Percentiles rank a stretch among this genome's conserved stretches.
phyloP scores from a whole-genome alignment of 2,888 invertebrate species.

The Drosophila crucigera region DNA sequence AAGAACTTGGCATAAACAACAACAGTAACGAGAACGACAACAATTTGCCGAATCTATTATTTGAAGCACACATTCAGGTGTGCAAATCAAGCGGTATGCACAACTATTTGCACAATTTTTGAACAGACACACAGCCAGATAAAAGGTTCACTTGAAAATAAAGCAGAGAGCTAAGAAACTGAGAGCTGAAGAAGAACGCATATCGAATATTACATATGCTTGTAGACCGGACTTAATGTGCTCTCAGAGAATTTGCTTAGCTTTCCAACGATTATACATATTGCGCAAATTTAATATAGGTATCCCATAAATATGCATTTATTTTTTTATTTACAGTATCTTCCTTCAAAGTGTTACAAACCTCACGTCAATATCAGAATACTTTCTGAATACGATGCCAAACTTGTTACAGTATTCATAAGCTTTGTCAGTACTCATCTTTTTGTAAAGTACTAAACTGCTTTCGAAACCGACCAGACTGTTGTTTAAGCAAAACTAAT shows the following conservation, averaged over 20 bases:
- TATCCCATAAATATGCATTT: too few species aligned
- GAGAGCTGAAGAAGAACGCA: too few species aligned
- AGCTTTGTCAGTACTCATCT: not conserved
- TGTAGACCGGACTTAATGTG: too few species aligned
- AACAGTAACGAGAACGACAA: constrained; percentile 13
- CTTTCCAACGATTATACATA: too few species aligned
- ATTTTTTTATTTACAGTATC: too few species aligned
- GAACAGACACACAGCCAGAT: not conserved
- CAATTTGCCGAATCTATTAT: not conserved
- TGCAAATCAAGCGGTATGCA: constrained; percentile 25
- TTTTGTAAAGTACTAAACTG: not conserved
- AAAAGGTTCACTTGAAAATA: too few species aligned
- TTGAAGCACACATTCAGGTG: constrained; percentile 3
- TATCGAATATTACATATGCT: too few species aligned
- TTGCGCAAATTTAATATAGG: too few species aligned
- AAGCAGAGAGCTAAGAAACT: too few species aligned
- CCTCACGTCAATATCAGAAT: not conserved
- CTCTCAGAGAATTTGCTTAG: too few species aligned
- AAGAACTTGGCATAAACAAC: constrained; percentile 43
- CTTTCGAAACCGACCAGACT: not conserved
- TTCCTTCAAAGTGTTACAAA: not conserved
- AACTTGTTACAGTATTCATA: not conserved
- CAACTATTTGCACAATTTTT: constrained; percentile 47
- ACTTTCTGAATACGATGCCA: not conserved
- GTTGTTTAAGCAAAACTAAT: not conserved